Percentiles rank a stretch among this genome's conserved stretches.
Evolutionary conservation across 2,797 vertebrate species (phyloP).

Genomic region (Eulemur albifrons): DNA sequence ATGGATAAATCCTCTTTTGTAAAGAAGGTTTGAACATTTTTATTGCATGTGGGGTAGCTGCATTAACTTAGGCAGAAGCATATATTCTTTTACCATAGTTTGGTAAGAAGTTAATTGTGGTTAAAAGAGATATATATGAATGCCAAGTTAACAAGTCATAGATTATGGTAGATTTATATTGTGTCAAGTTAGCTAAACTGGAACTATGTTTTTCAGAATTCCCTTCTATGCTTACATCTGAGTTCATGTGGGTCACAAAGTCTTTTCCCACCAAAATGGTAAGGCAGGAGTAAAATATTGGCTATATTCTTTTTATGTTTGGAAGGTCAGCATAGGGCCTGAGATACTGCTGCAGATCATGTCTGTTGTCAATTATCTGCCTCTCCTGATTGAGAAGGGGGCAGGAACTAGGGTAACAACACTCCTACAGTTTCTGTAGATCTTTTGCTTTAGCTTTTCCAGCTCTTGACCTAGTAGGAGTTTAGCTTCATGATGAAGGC

Average conservation of each 20-base stretch:
- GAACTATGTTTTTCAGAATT: neutral
- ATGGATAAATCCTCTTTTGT: neutral
- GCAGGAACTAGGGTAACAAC: neutral
- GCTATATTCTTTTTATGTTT: neutral
- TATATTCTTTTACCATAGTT: neutral
- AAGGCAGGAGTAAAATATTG: neutral
- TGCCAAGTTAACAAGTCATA: neutral
- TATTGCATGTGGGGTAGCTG: neutral
- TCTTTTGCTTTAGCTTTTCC: neutral
- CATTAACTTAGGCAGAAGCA: neutral
- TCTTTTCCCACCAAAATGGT: neutral
- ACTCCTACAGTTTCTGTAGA: neutral
- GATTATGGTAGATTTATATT: neutral
- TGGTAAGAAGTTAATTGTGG: neutral
- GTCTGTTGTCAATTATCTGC: neutral
- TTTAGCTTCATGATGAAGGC: neutral
- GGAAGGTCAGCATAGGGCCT: neutral
- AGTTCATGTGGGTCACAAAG: neutral
- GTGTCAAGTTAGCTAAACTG: neutral
- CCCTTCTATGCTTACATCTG: neutral
- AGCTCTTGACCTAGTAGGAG: neutral
- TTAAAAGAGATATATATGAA: neutral
- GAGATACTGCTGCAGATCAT: neutral
- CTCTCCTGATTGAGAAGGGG: neutral
- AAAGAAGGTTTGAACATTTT: neutral